A percentile compares a stretch with the other conserved stretches of the same genome.
These are phyloP conservation scores for Lasioglossum figueresi DNA, from an alignment of 2,888 invertebrate genomes.

Conservation along the genomic window DNA sequence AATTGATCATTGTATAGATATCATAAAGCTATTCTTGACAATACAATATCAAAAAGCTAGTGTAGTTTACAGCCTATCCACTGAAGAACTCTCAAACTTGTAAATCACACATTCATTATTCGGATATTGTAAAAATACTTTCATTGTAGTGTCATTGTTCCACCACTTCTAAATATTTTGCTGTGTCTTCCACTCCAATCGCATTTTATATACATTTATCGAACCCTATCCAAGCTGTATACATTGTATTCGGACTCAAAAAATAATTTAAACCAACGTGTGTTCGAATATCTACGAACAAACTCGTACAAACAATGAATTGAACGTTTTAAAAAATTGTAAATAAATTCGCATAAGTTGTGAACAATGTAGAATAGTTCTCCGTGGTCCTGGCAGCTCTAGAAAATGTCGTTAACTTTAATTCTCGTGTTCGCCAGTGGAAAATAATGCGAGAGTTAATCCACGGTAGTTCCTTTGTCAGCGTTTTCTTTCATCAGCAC, in stretches of 20 bases:
- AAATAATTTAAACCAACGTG: neutral
- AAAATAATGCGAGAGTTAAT: slow-evolving; percentile 42
- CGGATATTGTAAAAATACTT: neutral
- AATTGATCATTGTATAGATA: too few relatives aligned
- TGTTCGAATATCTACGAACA: neutral
- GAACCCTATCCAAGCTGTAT: neutral
- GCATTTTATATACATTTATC: neutral
- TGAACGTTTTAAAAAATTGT: neutral
- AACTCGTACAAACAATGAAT: neutral
- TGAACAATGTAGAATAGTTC: neutral
- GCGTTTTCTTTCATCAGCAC: slow-evolving; percentile 31
- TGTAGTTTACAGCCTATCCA: too few relatives aligned
- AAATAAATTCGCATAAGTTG: neutral
- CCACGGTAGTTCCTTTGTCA: slow-evolving; percentile 49
- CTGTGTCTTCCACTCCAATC: neutral
- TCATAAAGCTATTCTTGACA: too few relatives aligned
- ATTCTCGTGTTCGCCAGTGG: neutral
- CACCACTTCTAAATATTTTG: neutral
- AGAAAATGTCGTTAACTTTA: neutral
- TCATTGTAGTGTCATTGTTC: neutral
- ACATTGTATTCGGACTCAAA: neutral
- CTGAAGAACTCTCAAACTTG: too few relatives aligned
- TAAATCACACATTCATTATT: neutral
- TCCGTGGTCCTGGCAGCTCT: neutral
- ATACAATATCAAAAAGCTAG: neutral